These are phyloP conservation scores for Syngnathus rostellatus DNA, from an alignment of 2,797 vertebrate species.

Conservation along the genomic window DNA sequence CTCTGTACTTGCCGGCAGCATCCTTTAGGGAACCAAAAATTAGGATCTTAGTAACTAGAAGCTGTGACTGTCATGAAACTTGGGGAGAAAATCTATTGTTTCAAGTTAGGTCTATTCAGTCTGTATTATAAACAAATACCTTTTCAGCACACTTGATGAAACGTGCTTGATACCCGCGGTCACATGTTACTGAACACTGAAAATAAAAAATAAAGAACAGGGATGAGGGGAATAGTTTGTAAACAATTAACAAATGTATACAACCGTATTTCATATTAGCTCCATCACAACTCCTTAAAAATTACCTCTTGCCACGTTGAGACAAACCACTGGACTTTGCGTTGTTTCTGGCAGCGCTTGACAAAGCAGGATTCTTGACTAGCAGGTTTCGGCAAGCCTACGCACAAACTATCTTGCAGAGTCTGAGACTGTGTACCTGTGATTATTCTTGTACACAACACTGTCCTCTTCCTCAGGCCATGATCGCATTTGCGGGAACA, in stretches of 20 bases:
- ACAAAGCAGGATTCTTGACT: conserved; percentile 75
- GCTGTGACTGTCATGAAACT: not conserved
- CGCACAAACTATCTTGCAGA: conserved; percentile 67
- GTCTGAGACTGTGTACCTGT: conserved; percentile 37
- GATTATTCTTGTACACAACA: conserved; percentile 68
- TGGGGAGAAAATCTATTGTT: not conserved
- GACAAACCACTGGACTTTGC: conserved; percentile 80
- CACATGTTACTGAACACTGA: conserved; percentile 83
- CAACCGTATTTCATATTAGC: not conserved
- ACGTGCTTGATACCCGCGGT: conserved; percentile 71
- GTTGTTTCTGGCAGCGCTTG: conserved; percentile 76
- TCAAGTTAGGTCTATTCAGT: not conserved
- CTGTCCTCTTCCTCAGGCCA: conserved; percentile 73
- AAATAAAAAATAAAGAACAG: conserved; percentile 7
- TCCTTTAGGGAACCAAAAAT: conserved; percentile 38
- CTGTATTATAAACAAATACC: conserved; percentile 25
- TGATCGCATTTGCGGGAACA: conserved; percentile 84
- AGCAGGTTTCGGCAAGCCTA: conserved; percentile 64
- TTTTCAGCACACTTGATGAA: conserved; percentile 80
- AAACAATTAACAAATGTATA: not conserved
- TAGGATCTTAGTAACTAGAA: not conserved
- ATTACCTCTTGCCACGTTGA: conserved; percentile 80
- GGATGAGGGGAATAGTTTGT: not conserved
- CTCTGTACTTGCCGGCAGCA: conserved; percentile 74
- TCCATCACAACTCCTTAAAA: not conserved